Evolutionary conservation across 2,888 invertebrate species (phyloP).

Genomic region (Trachelus tabidus): DNA sequence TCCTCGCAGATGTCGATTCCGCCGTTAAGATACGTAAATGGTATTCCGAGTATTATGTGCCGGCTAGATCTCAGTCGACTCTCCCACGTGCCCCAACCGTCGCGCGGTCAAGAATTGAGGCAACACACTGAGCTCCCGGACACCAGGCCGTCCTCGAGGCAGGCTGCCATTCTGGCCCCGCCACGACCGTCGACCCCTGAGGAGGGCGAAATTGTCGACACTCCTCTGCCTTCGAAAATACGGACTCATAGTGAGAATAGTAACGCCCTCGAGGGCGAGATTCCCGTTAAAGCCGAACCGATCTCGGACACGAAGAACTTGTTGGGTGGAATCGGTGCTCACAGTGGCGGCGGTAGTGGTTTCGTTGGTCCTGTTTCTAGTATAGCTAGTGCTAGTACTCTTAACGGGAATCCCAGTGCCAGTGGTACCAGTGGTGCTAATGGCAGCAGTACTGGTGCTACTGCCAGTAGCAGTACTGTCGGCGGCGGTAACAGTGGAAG

Average conservation of each 20-base stretch:
- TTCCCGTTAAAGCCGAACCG: conserved; percentile 31
- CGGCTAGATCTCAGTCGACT: conserved; percentile 66
- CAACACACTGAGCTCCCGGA: conserved; percentile 67
- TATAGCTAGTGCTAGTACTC: conserved; percentile 10
- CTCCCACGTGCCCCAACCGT: conserved; percentile 56
- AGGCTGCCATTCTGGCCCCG: conserved; percentile 54
- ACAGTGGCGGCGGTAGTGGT: conserved; percentile 30
- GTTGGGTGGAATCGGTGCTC: conserved; percentile 20
- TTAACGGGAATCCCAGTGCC: conserved; percentile 20
- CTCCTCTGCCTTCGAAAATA: conserved; percentile 45
- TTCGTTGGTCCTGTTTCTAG: conserved; percentile 12
- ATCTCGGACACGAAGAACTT: conserved; percentile 37
- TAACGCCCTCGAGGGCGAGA: conserved; percentile 7
- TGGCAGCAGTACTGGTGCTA: conserved; percentile 33
- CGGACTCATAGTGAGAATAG: conserved; percentile 35
- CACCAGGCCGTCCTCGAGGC: conserved; percentile 65
- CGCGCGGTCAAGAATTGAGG: conserved; percentile 67
- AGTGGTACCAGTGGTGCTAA: conserved; percentile 23
- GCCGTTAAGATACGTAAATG: conserved; percentile 49
- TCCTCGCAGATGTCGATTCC: conserved; percentile 51
- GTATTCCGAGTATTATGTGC: conserved; percentile 61
- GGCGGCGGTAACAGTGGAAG: conserved; percentile 33
- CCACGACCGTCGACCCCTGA: conserved; percentile 63
- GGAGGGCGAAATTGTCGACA: conserved; percentile 58
- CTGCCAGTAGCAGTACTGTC: conserved; percentile 32